These are phyloP conservation scores for Thamnaconus septentrionalis DNA, from an alignment of 2,113 vertebrate genomes.

Conservation along the genomic window DNA sequence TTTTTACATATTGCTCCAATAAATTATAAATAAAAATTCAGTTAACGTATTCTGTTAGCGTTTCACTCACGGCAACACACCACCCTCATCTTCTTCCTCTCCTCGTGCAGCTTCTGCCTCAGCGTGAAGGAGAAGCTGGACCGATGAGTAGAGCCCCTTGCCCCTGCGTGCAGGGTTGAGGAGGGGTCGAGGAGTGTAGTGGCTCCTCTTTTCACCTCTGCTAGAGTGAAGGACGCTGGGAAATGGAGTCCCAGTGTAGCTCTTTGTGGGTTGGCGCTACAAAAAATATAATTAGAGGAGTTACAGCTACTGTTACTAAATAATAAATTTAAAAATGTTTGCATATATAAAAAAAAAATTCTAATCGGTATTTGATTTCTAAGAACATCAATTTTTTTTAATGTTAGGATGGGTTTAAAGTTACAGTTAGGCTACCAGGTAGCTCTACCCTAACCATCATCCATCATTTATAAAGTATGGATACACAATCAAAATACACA, in stretches of 20 bases:
- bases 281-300: neutral
- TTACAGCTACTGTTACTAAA: too few species aligned
- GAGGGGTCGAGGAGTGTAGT: constrained; percentile 74
- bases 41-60: neutral
- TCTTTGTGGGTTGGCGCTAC: constrained; percentile 37
- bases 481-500: too few species aligned
- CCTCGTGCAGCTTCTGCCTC: constrained; percentile 8
- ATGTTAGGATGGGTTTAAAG: too few species aligned
- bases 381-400: too few species aligned
- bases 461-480: too few species aligned
- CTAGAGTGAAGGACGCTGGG: constrained; percentile 67
- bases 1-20: too few species aligned
- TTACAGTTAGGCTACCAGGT: too few species aligned
- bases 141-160: constrained; percentile 69
- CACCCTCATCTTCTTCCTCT: constrained; percentile 23
- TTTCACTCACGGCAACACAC: constrained; percentile 47
- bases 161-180: constrained; percentile 75
- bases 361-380: too few species aligned
- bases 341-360: neutral
- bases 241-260: constrained; percentile 66
- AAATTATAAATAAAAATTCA: too few species aligned
- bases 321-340: neutral
- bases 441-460: too few species aligned
- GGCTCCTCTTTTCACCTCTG: constrained; percentile 26
- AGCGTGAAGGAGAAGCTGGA: constrained; percentile 25